Conservation (phyloP, 1,140 invertebrate species). For the Trichonephila clavipes region DNA sequence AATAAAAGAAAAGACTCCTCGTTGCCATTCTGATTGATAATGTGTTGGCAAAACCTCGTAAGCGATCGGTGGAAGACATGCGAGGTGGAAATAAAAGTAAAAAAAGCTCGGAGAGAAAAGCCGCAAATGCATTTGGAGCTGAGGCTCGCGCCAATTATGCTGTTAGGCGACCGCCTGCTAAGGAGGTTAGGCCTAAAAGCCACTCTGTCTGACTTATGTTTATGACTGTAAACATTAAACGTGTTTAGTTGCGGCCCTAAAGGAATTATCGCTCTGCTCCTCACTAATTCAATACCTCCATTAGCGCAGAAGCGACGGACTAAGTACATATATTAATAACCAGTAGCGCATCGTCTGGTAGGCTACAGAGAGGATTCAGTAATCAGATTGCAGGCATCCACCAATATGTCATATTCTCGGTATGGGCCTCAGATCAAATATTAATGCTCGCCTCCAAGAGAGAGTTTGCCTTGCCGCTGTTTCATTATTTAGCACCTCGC, state of each 20-base stretch:
- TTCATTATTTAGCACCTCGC: conserved; percentile 73
- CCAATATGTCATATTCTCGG: conserved; percentile 74
- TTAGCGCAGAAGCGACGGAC: conserved; percentile 70
- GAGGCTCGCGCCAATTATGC: conserved; percentile 63
- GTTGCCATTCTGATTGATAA: conserved; percentile 68
- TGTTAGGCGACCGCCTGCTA: conserved; percentile 73
- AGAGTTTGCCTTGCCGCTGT: conserved; percentile 44
- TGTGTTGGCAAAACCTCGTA: conserved; percentile 75
- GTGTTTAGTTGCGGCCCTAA: conserved; percentile 76
- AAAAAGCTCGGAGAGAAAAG: conserved; percentile 21
- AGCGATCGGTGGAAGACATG: conserved; percentile 47
- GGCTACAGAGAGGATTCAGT: background rate
- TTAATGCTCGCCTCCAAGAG: conserved; percentile 39
- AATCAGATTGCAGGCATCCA: conserved; percentile 71
- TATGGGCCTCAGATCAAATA: conserved; percentile 69
- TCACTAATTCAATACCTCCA: conserved; percentile 76
- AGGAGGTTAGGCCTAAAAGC: conserved; percentile 75
- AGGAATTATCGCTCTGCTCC: conserved; percentile 74
- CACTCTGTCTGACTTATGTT: conserved; percentile 75
- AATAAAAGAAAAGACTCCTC: conserved; percentile 22
- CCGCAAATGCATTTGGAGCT: conserved; percentile 70
- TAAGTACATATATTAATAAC: conserved; percentile 77
- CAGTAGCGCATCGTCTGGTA: conserved; percentile 16
- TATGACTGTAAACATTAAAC: conserved; percentile 77
- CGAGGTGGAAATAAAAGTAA: conserved; percentile 60